Conservation (phyloP, 1,140 invertebrate genomes). For the Scaptomyza graminum region DNA sequence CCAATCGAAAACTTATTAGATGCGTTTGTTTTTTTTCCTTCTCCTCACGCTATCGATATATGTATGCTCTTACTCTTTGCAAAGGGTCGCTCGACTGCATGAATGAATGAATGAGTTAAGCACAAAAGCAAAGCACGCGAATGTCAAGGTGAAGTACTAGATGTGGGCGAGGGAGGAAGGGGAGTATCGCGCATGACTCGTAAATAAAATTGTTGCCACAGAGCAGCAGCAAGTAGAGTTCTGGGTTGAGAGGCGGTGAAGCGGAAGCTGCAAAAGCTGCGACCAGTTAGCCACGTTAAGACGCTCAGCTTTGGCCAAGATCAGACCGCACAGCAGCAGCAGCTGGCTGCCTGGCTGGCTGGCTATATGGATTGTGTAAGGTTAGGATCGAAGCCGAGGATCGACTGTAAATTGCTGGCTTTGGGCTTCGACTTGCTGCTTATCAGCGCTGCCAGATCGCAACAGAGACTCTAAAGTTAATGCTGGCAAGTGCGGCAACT, state of each 20-base stretch:
- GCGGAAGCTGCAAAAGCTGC: conserved; percentile 55
- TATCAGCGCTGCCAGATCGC: conserved; percentile 53
- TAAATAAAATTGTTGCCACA: conserved; percentile 82
- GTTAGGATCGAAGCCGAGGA: conserved; percentile 28
- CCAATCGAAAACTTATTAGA: conserved; percentile 75
- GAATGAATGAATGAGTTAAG: conserved; percentile 65
- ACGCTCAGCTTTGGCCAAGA: conserved; percentile 35
- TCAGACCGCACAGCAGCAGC: conserved; percentile 64
- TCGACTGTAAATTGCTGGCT: conserved; percentile 47
- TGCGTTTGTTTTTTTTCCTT: conserved; percentile 51
- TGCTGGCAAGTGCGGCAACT: conserved; percentile 41
- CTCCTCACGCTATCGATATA: not conserved
- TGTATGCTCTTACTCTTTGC: conserved; percentile 7
- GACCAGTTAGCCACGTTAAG: conserved; percentile 42
- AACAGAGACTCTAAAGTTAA: conserved; percentile 14
- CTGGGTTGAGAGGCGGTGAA: conserved; percentile 22
- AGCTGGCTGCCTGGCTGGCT: conserved; percentile 33
- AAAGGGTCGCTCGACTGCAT: conserved; percentile 30
- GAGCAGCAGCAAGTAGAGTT: conserved; percentile 37
- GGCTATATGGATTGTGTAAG: conserved; percentile 35
- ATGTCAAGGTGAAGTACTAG: not conserved
- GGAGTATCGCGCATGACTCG: conserved; percentile 70
- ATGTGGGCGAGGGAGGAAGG: not conserved
- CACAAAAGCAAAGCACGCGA: not conserved
- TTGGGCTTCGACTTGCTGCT: not conserved